phyloP scores from a whole-genome alignment of 1,140 invertebrate genomes.

The Neuroterus valhalla region DNA sequence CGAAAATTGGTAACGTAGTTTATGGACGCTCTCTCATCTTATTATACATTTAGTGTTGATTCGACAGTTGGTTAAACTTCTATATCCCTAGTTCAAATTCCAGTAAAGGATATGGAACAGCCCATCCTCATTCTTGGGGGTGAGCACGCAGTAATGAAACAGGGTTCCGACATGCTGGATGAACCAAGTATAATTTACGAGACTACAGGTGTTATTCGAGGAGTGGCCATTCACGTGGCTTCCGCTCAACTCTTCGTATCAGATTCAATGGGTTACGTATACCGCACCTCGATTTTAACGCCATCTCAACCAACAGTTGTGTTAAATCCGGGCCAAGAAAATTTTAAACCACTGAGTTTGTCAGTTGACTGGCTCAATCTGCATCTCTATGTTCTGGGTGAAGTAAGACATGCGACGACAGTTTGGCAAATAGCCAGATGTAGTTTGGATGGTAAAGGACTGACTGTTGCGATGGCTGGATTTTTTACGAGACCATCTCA shows the following conservation, averaged over 20 bases:
- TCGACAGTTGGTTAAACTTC: neutral
- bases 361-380: constrained; percentile 92
- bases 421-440: constrained; percentile 85
- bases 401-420: constrained; percentile 76
- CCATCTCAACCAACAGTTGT: constrained; percentile 73
- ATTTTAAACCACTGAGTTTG: constrained; percentile 80
- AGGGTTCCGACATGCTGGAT: constrained; percentile 81
- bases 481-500: constrained; percentile 82
- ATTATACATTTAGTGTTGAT: neutral
- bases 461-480: constrained; percentile 81
- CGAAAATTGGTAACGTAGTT: too few relatives aligned
- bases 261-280: constrained; percentile 80
- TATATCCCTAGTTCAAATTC: constrained; percentile 30
- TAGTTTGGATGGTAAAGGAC: constrained; percentile 81
- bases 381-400: constrained; percentile 86
- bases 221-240: constrained; percentile 84
- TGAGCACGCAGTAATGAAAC: constrained; percentile 80
- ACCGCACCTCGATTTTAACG: constrained; percentile 73
- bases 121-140: constrained; percentile 84
- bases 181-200: constrained; percentile 78
- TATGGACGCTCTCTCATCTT: too few relatives aligned
- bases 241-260: constrained; percentile 84
- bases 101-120: constrained; percentile 78
- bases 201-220: constrained; percentile 71
- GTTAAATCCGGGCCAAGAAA: constrained; percentile 76